A percentile compares a stretch with the other conserved stretches of the same genome.
These are phyloP conservation scores for Azemiops feae DNA, from an alignment of 2,113 vertebrate genomes.

Conservation along the genomic window DNA sequence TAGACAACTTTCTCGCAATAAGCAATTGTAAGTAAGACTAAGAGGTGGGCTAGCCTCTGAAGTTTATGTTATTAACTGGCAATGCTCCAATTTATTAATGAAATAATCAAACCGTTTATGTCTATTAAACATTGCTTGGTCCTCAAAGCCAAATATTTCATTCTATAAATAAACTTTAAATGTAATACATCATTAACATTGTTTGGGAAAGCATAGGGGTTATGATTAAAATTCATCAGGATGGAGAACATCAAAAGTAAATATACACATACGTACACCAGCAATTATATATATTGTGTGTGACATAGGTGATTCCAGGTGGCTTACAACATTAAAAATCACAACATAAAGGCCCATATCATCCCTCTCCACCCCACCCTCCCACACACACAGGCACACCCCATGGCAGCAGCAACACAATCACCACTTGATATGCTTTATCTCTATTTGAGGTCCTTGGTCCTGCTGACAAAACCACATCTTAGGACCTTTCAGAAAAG, in stretches of 20 bases:
- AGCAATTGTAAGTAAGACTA: constrained; percentile 1
- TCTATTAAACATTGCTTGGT: constrained; percentile 30
- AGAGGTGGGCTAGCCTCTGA: not conserved
- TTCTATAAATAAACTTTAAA: constrained; percentile 15
- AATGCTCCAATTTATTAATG: constrained; percentile 22
- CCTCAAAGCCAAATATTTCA: constrained; percentile 11
- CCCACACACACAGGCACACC: no score
- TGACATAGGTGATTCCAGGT: not conserved
- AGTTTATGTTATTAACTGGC: constrained; percentile 11
- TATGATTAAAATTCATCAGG: constrained; percentile 4
- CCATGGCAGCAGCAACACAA: not conserved
- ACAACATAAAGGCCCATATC: no score
- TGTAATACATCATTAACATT: not conserved
- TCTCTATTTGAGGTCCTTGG: not conserved
- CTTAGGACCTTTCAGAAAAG: not conserved
- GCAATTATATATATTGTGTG: not conserved
- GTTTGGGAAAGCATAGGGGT: not conserved
- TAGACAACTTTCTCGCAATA: constrained; percentile 2
- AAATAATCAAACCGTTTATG: constrained; percentile 24
- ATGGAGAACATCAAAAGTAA: not conserved
- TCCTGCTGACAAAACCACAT: not conserved
- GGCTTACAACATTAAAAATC: not conserved
- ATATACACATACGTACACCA: not conserved
- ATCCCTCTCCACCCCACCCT: no score
- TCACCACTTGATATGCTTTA: not conserved